These are phyloP conservation scores for Acheta domesticus DNA, from an alignment of 2,888 invertebrate genomes.

Conservation along the genomic window DNA sequence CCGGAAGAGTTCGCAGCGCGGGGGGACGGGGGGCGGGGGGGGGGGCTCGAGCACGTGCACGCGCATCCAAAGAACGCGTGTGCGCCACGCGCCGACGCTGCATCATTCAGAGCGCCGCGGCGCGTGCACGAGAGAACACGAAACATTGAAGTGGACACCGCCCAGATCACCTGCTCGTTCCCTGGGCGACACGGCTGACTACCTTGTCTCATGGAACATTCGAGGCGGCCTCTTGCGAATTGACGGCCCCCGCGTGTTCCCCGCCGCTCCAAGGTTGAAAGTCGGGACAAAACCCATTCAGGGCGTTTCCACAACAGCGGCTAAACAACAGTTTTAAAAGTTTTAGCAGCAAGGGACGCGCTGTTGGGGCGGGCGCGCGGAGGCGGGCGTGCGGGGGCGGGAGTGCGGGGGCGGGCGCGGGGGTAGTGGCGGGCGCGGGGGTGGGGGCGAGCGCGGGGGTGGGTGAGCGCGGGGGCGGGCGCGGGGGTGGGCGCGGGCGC, in stretches of 20 bases:
- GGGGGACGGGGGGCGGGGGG: not conserved
- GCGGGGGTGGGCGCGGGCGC: no score
- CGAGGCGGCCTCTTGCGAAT: not conserved
- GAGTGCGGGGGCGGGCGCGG: not conserved
- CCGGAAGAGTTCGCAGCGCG: not conserved
- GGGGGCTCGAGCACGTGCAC: not conserved
- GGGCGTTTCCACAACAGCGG: not conserved
- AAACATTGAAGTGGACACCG: not conserved
- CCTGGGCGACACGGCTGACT: not conserved
- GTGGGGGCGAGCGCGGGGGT: no score
- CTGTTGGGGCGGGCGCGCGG: not conserved
- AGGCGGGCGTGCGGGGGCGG: not conserved
- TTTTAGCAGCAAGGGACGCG: not conserved
- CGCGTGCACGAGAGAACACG: not conserved
- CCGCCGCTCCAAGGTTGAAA: not conserved
- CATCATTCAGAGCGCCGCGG: not conserved
- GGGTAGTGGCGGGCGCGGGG: no score
- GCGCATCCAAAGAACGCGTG: not conserved
- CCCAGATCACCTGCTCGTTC: not conserved
- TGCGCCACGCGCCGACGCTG: not conserved
- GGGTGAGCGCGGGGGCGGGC: no score
- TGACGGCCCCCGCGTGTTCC: not conserved
- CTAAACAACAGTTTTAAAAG: not conserved
- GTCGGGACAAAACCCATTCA: not conserved
- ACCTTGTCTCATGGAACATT: conserved; percentile 4